A percentile compares a stretch with the other conserved stretches of the same genome.
phyloP scores from a whole-genome alignment of 2,113 vertebrate genomes.

The Leptocoma aspasia region DNA sequence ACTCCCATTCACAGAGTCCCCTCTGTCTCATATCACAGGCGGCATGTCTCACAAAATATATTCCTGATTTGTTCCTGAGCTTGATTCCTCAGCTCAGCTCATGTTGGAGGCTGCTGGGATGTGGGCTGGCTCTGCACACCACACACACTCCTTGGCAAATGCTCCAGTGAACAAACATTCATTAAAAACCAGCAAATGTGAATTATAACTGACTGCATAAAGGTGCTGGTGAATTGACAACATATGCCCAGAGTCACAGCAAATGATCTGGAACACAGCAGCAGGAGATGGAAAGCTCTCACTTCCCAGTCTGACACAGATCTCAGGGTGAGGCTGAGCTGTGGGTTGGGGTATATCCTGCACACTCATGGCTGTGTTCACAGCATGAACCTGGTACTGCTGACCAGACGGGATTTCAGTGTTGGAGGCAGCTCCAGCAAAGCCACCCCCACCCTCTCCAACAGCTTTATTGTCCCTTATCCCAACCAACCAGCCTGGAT shows the following conservation, averaged over 20 bases:
- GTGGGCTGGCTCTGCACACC: neutral
- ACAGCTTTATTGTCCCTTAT: neutral
- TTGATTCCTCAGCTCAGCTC: neutral
- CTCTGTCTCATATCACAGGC: neutral
- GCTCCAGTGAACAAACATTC: slow-evolving; percentile 13
- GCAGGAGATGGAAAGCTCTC: neutral
- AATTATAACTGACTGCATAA: neutral
- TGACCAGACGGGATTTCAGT: neutral
- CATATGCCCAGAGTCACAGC: neutral
- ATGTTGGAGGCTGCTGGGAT: neutral
- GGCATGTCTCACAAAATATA: rapidly evolving
- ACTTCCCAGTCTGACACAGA: neutral
- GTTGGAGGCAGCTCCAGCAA: neutral
- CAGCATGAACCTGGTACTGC: neutral
- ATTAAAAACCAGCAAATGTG: neutral
- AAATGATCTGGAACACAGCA: neutral
- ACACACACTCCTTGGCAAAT: neutral
- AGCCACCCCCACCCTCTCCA: neutral
- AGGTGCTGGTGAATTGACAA: slow-evolving; percentile 3
- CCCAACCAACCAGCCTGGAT: neutral
- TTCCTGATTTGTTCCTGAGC: neutral
- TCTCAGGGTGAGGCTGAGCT: neutral
- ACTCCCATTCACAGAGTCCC: neutral
- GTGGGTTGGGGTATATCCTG: neutral
- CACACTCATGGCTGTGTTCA: neutral